Conservation (phyloP, 2,797 vertebrate species). For the Diplodus puntazzo region DNA sequence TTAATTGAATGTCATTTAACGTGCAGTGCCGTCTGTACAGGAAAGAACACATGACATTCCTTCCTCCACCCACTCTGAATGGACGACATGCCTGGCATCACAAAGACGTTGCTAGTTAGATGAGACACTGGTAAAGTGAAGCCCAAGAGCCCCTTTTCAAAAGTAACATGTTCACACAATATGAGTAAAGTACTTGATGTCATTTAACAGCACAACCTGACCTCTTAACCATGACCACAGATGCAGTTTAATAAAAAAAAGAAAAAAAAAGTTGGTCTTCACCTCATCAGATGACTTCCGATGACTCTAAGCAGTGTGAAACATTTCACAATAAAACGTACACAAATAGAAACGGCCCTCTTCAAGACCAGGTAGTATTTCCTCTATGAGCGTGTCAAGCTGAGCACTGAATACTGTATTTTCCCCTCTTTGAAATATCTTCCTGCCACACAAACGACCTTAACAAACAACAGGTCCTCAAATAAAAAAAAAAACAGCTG, state of each 20-base stretch:
- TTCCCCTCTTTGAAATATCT: constrained; percentile 48
- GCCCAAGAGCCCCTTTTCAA: constrained; percentile 4
- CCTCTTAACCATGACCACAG: constrained; percentile 11
- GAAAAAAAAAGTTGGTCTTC: neutral
- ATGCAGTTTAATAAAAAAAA: constrained; percentile 5
- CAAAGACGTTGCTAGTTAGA: neutral
- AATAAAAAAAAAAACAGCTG: constrained; percentile 15
- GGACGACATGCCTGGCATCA: constrained; percentile 3
- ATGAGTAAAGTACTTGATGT: neutral
- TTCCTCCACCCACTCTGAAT: constrained; percentile 11
- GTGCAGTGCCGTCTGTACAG: neutral
- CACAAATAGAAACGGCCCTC: constrained; percentile 35
- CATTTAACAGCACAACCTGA: neutral
- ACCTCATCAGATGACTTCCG: constrained; percentile 31
- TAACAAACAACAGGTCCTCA: constrained; percentile 52
- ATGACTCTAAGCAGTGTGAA: constrained; percentile 19
- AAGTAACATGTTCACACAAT: constrained; percentile 6
- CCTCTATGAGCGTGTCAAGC: constrained; percentile 45
- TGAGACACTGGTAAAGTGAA: constrained; percentile 6
- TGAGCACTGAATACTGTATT: constrained; percentile 22
- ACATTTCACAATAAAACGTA: constrained; percentile 34
- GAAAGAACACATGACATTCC: constrained; percentile 17
- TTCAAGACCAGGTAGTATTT: constrained; percentile 30
- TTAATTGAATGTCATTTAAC: constrained; percentile 27
- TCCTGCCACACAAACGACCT: constrained; percentile 24